Conservation (phyloP, 2,113 vertebrate genomes). For the Acanthisitta chloris region DNA sequence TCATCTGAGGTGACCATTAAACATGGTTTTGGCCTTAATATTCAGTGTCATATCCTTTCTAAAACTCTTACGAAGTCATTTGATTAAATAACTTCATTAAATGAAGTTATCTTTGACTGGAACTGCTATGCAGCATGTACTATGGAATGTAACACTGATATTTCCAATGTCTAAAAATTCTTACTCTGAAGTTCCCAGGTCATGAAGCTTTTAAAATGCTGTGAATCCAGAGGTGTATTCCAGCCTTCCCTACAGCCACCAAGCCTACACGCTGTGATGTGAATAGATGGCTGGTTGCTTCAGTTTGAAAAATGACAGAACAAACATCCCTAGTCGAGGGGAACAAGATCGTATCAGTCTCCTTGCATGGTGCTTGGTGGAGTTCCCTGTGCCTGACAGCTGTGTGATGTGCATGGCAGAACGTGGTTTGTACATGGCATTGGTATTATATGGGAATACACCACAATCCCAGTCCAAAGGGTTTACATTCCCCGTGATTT, state of each 20-base stretch:
- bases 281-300: not conserved
- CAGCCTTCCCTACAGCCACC: not conserved
- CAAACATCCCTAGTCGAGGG: not conserved
- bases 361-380: fast-evolving
- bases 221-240: not conserved
- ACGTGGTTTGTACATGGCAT: not conserved
- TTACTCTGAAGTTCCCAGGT: not conserved
- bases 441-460: not conserved
- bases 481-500: not conserved
- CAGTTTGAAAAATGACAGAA: not conserved
- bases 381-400: not conserved
- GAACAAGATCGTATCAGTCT: not conserved
- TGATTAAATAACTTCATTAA: too few relatives aligned
- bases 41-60: not conserved
- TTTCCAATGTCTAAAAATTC: not conserved
- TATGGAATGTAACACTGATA: not conserved
- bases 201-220: not conserved
- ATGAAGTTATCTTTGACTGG: not conserved
- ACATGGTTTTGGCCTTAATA: not conserved
- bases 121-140: not conserved
- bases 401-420: not conserved
- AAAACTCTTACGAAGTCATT: too few relatives aligned
- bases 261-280: fast-evolving
- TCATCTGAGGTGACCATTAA: not conserved
- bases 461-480: not conserved